Evolutionary conservation across 2,888 invertebrate genomes (phyloP).

Genomic region (Arctia plantaginis): DNA sequence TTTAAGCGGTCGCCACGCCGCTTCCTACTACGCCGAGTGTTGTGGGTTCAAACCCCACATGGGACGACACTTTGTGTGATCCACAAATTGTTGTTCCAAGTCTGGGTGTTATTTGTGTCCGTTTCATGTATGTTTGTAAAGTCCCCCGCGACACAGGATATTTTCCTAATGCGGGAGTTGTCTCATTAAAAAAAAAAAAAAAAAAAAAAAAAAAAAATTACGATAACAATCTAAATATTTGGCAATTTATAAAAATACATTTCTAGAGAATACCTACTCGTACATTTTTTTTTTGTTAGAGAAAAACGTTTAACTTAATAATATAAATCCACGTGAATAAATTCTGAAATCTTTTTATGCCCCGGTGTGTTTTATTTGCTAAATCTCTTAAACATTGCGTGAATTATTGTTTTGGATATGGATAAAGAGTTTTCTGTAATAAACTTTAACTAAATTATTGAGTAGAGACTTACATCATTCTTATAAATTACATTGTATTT

Average conservation of each 20-base stretch:
- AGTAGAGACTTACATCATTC: neutral
- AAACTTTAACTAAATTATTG: neutral
- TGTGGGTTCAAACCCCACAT: too few relatives aligned
- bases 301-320: neutral
- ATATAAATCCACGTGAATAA: neutral
- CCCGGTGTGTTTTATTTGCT: neutral
- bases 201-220: too few relatives aligned
- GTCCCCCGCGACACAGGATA: too few relatives aligned
- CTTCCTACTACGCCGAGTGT: too few relatives aligned
- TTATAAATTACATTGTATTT: neutral
- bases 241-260: neutral
- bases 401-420: neutral
- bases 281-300: neutral
- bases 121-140: too few relatives aligned
- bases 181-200: too few relatives aligned
- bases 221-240: neutral
- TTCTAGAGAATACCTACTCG: neutral
- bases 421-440: neutral
- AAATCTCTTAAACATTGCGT: neutral
- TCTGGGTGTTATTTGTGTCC: too few relatives aligned
- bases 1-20: too few relatives aligned
- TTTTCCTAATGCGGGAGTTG: too few relatives aligned
- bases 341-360: neutral
- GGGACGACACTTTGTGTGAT: too few relatives aligned
- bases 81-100: too few relatives aligned